These are phyloP conservation scores for Simalia tracyae DNA, from an alignment of 2,797 vertebrate species.

Conservation along the genomic window DNA sequence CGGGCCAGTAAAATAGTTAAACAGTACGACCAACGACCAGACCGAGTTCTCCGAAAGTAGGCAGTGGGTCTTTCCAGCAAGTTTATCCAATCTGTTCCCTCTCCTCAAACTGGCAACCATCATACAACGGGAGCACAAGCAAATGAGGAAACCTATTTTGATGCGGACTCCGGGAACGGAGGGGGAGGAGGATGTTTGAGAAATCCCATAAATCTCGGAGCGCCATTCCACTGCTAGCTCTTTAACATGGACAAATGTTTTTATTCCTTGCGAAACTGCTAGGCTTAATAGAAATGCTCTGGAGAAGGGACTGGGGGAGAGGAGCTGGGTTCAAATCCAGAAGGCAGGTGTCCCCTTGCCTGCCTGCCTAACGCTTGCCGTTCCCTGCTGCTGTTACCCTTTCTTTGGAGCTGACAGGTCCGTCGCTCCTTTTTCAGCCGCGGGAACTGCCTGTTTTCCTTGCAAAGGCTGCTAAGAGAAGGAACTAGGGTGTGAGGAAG, in stretches of 20 bases:
- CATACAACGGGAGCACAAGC: neutral
- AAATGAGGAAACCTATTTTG: neutral
- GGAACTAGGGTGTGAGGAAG: too few species aligned
- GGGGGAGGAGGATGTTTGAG: neutral
- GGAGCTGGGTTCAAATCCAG: neutral
- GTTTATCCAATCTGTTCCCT: conserved; percentile 53
- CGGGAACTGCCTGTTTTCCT: neutral
- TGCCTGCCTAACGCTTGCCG: neutral
- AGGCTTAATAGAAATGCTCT: neutral
- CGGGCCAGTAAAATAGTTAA: neutral
- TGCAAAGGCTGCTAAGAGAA: neutral
- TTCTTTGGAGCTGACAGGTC: too few species aligned
- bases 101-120: conserved; percentile 9
- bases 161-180: neutral
- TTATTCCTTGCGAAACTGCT: neutral
- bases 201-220: neutral
- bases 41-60: neutral
- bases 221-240: neutral
- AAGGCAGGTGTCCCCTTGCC: neutral
- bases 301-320: too few species aligned
- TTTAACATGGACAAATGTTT: neutral
- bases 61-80: conserved; percentile 48
- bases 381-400: neutral
- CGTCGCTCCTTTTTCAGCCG: neutral
- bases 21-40: neutral